phyloP scores from a whole-genome alignment of 2,888 invertebrate genomes.

The Pelosia muscerda region DNA sequence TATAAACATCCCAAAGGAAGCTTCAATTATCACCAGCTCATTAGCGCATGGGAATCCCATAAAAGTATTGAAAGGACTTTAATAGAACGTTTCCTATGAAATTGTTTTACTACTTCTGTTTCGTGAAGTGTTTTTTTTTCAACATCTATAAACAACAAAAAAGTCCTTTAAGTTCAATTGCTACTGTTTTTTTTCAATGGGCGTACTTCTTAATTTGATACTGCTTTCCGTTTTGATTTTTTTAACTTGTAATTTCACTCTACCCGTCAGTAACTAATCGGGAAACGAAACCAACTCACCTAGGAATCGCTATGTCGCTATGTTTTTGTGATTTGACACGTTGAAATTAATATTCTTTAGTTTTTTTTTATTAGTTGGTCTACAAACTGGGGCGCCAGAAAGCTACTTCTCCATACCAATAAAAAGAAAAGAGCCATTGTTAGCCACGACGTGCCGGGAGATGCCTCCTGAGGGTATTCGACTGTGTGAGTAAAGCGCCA shows the following conservation, averaged over 20 bases:
- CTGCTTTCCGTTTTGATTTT: too few relatives aligned
- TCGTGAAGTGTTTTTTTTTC: conserved; percentile 16
- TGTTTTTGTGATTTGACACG: too few relatives aligned
- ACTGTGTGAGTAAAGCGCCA: neutral
- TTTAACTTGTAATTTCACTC: too few relatives aligned
- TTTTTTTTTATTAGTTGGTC: too few relatives aligned
- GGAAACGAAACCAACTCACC: too few relatives aligned
- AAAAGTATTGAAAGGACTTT: conserved; percentile 61
- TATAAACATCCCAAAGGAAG: conserved; percentile 63
- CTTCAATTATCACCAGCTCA: conserved; percentile 72
- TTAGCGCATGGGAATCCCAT: conserved; percentile 69
- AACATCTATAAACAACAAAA: conserved; percentile 5
- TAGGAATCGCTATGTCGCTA: too few relatives aligned
- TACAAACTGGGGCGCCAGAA: too few relatives aligned
- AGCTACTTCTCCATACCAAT: too few relatives aligned
- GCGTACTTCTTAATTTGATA: too few relatives aligned
- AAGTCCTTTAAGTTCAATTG: neutral
- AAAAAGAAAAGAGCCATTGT: too few relatives aligned
- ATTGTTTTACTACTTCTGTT: conserved; percentile 28
- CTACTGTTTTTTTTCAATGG: neutral
- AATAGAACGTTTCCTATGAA: conserved; percentile 53
- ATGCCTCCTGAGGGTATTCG: neutral
- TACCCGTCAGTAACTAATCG: too few relatives aligned
- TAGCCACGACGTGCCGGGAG: neutral
- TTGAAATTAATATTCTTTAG: too few relatives aligned